Conservation (phyloP, 1,140 invertebrate species). For the Zaprionus ghesquierei region DNA sequence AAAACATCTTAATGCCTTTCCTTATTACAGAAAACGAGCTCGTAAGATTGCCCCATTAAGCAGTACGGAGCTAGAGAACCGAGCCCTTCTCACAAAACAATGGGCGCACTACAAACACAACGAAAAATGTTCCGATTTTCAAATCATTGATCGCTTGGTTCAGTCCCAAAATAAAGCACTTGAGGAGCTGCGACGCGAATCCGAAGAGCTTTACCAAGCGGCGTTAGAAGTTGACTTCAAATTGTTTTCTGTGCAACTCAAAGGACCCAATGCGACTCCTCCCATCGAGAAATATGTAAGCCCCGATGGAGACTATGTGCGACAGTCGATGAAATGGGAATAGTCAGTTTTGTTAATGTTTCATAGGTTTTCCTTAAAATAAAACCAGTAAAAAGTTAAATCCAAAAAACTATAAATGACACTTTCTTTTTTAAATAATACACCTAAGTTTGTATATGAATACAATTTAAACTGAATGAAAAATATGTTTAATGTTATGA, state of each 20-base stretch:
- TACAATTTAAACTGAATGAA: background rate
- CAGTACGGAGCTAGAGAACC: conserved; percentile 83
- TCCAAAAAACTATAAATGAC: background rate
- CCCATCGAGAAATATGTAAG: conserved; percentile 89
- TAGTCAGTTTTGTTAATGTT: conserved; percentile 47
- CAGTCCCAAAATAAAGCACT: conserved; percentile 90
- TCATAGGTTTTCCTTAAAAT: background rate
- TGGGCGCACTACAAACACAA: conserved; percentile 88
- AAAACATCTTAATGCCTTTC: background rate
- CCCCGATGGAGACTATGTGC: conserved; percentile 93
- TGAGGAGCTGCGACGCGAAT: conserved; percentile 89
- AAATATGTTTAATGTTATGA: background rate
- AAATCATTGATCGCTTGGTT: conserved; percentile 87
- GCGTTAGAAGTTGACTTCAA: conserved; percentile 90
- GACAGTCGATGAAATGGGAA: conserved; percentile 91
- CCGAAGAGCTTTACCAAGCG: conserved; percentile 91
- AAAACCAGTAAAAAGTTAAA: background rate
- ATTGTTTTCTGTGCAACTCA: conserved; percentile 86
- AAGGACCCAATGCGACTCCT: conserved; percentile 90
- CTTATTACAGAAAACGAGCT: conserved; percentile 84
- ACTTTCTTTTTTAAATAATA: background rate
- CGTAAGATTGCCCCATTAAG: conserved; percentile 83
- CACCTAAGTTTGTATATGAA: too few relatives aligned
- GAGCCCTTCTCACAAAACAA: conserved; percentile 86
- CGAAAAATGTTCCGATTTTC: conserved; percentile 86